Percentiles rank a stretch among this genome's conserved stretches.
phyloP scores from a whole-genome alignment of 1,140 invertebrate species.

The Pseudachorutes palmiensis region DNA sequence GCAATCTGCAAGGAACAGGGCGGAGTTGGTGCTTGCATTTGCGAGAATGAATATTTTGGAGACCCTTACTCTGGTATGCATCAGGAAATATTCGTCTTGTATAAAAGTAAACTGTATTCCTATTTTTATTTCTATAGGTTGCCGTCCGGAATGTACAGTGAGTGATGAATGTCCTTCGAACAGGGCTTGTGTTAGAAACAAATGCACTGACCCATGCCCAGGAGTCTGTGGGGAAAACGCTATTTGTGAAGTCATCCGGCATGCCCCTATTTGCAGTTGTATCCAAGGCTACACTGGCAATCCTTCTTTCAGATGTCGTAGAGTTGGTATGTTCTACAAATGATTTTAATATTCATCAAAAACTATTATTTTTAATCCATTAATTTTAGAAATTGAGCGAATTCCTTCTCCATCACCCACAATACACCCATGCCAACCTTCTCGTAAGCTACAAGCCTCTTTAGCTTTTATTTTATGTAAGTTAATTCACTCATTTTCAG shows the following conservation, averaged over 20 bases:
- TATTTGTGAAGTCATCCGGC: slow-evolving; percentile 46
- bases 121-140: slow-evolving; percentile 39
- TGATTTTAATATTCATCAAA: not conserved
- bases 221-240: slow-evolving; percentile 70
- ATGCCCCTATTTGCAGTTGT: slow-evolving; percentile 43
- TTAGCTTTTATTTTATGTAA: not conserved
- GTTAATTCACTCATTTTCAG: not conserved
- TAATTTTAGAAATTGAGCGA: slow-evolving; percentile 40
- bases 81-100: no score
- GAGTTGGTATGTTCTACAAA: slow-evolving; percentile 1
- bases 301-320: slow-evolving; percentile 2
- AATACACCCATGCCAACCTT: not conserved
- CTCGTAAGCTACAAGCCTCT: no score
- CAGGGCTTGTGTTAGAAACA: slow-evolving; percentile 52
- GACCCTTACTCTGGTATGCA: slow-evolving; percentile 50
- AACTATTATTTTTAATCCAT: slow-evolving; percentile 17
- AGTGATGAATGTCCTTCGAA: slow-evolving; percentile 52
- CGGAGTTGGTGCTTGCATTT: slow-evolving; percentile 45
- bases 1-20: slow-evolving; percentile 55
- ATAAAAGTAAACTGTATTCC: not conserved
- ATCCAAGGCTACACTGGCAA: slow-evolving; percentile 16
- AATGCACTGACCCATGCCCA: slow-evolving; percentile 53
- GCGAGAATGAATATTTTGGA: slow-evolving; percentile 59
- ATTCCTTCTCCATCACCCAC: slow-evolving; percentile 43
- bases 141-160: slow-evolving; percentile 53